Evolutionary conservation across 2,888 invertebrate genomes (phyloP), one percentile per base, ranked within the genome.

Genomic region (Pseudococcus jackbeardsleyi): DNA sequence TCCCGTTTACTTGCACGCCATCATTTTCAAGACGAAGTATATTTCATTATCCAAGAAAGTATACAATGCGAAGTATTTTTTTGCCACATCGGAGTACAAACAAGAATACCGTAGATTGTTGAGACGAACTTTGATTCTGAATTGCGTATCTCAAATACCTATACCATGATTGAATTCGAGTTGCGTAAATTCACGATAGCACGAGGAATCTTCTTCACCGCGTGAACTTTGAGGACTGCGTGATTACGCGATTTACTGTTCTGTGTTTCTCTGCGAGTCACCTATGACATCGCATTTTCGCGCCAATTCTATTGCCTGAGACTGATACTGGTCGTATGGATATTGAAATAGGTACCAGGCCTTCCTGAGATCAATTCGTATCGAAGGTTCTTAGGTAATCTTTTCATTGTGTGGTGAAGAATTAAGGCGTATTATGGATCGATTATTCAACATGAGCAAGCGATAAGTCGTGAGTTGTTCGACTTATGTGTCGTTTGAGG

Each of bases 211-310:
- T 33, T 72, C 72, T 72, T 72, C 33, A 33, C 72, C 33, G 72
- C 72, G 33, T 33, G 72, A 72, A 72, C 64, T 64, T 64, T 72
- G 33, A 72, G 26, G 72, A 22, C 72, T 26, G 33, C 72, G 72
- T 72, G 72, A 72, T 26, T 72, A 33, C 72, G 72, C 72, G 72
- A 72, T 15, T 72, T 9, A 7, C 64, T 59, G 15, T 64, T 22
- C 42, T 59, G 15, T 22, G 9, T 64, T 19, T 72, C 72, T 33
- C 15, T 26, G 9, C 72, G 26, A 33, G 72, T 72, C 72, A 72
- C 72, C 72, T 72, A 72, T 72, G 72, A 72, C 72, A 72, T 72
- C 33, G 72, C 26, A 33, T 33, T 72, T 72, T 72, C 33, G 33
- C 72, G 72, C 33, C 72, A 33, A 17, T 17, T 15, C 17, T 72